A percentile compares a stretch with the other conserved stretches of the same genome.
Conservation (phyloP, 2,113 vertebrate species). For the Crotalus tigris region DNA sequence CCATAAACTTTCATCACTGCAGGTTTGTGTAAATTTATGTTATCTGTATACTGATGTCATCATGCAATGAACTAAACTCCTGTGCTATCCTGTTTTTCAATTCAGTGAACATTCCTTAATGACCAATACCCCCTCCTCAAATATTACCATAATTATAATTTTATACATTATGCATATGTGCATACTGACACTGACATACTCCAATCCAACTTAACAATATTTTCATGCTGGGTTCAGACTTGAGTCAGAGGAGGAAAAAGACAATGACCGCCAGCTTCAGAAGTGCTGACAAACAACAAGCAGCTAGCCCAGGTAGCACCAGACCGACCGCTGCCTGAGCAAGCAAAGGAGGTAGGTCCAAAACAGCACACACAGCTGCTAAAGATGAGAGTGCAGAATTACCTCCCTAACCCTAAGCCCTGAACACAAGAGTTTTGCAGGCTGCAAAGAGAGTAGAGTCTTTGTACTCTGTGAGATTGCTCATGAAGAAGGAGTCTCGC, state of each 20-base stretch:
- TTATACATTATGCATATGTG: not conserved
- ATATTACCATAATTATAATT: not conserved
- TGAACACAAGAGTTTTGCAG: not conserved
- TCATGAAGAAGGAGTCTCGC: not conserved
- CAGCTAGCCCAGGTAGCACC: not conserved
- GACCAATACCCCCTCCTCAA: not conserved
- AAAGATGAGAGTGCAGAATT: not conserved
- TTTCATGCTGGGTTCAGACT: not conserved
- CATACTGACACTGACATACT: not conserved
- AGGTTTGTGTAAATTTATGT: not conserved
- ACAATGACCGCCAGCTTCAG: not conserved
- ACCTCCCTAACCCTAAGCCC: not conserved
- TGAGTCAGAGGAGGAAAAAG: not conserved
- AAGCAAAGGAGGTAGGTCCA: not conserved
- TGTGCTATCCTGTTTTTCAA: not conserved
- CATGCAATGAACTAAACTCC: not conserved
- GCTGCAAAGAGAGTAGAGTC: not conserved
- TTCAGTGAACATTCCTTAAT: not conserved
- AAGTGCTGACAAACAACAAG: not conserved
- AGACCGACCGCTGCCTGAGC: not conserved
- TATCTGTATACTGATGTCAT: not conserved
- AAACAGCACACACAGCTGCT: not conserved
- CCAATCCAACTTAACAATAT: not conserved
- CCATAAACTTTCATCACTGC: not conserved
- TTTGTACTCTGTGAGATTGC: not conserved